Base-by-base conservation (phyloP, 2,797 vertebrate species). In the Lemur catta region DNA sequence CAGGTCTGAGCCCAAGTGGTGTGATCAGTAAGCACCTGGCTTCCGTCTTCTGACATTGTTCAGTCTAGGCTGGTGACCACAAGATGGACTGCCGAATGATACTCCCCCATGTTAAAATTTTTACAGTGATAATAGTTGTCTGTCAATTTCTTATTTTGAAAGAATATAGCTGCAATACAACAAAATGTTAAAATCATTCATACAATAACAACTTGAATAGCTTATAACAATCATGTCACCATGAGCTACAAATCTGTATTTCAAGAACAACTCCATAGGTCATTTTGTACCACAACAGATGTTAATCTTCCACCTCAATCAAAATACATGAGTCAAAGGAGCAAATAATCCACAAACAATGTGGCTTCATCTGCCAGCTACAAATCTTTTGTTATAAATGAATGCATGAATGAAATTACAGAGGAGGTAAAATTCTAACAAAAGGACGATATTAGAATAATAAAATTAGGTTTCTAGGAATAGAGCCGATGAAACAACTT, bases 351-450 rank as follows among this genome's bases (percentile, higher is more conserved):
- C n/a, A 9, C 30, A n/a, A 84, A 65, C 71, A 94, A 48, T 67
- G 57, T 84, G 93, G 78, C 33, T 82, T n/a, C 22, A 28, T 74
- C 35, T 46, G 48, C 61, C 1, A 57, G 41, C n/a, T 63, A 84
- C 69, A 72, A 67, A 80, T 75, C 22, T 91, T 89, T 71, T 85
- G 30, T 61, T 95, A 80, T 10, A 67, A 86, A 79, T 81, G 78
- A 79, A 89, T 59, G 17, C 8, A 28, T 80, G 57, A 38, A 67
- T 65, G 46, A 93, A 96, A 89, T 90, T 61, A 86, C 0, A 35
- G 26, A 89, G 59, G 75, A 79, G 46, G 48, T 28, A 86, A 90
- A 95, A 92, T 57, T 69, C 80, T 88, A 93, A 76, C 20, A 46
- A n/a, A 82, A 86, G 67, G 33, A 43, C 4, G 18, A 26, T 41